Evolutionary conservation across 2,888 invertebrate species (phyloP), one percentile per base, ranked within the genome.

Genomic region (Drosophila picticornis): DNA sequence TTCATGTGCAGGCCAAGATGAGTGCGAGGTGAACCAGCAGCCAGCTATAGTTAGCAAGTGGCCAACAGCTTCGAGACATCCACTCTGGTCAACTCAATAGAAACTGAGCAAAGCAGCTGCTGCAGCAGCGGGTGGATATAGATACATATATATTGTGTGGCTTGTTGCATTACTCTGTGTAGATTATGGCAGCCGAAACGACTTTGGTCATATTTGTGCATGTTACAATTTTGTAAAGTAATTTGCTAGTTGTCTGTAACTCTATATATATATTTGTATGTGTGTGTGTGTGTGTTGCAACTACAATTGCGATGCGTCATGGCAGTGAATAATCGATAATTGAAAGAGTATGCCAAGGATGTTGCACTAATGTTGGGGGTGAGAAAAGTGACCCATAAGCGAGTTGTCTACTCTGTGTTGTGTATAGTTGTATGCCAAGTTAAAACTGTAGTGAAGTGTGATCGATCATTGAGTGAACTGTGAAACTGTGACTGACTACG

Each of bases 201-300:
- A 79, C 84, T 80, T 69, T 87, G 87, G 40, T 83, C 84, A 80
- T 75, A 81, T 87, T 86, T 83, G 84, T 70, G 72, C 82, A 80
- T 87, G 87, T 75, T 83, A 85, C 85, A 84, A 75, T 85, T 85
- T 78, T 73, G 72, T 78, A 66, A 77, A 76, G 83, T 76, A 81
- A 80, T 82, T 78, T 74, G 78, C 75, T 77, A 71, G 68, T 67
- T 79, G 73, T 77, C 64, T 58, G n/a, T 67, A 34, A 52, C 62
- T 27, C 29, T 53, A 43, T 13, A 4, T 7, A 1, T 43, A 0
- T n/a, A 13, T 38, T 1, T 59, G 27, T 27, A 11, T 36, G 34
- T 57, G 25, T 9, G 16, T 48, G 51, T 72, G 60, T 34, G 40
- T 38, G 40, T 61, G 31, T 19, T 43, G 62, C 43, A 46, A 52